Evolutionary conservation across 2,888 invertebrate genomes (phyloP).

Genomic region (Pelosia muscerda): DNA sequence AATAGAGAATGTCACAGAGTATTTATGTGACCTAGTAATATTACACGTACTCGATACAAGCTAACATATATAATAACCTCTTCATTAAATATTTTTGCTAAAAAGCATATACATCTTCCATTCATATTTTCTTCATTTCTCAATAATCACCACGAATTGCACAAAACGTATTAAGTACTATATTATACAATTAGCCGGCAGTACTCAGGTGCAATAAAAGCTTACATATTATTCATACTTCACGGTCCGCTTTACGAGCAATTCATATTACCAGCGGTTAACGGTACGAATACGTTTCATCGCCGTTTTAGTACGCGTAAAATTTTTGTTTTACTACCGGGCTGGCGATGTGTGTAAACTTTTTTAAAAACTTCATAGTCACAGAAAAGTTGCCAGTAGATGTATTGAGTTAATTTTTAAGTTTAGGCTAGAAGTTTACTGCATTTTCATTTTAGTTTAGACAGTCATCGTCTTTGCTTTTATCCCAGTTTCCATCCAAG

Average conservation of each 20-base stretch:
- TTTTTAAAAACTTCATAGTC: slow-evolving; percentile 23
- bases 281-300: slow-evolving; percentile 64
- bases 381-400: background rate
- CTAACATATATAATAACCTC: too few species aligned
- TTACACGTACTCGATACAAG: too few species aligned
- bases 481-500: too few species aligned
- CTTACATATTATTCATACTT: slow-evolving; percentile 16
- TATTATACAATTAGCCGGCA: background rate
- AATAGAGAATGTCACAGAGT: too few species aligned
- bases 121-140: background rate
- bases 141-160: background rate
- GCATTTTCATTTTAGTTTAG: too few species aligned
- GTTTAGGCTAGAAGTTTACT: background rate
- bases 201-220: slow-evolving; percentile 10
- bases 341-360: slow-evolving; percentile 10
- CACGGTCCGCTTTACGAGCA: slow-evolving; percentile 17
- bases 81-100: too few species aligned
- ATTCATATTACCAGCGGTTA: slow-evolving; percentile 18
- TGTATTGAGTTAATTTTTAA: background rate
- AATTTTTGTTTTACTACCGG: slow-evolving; percentile 62
- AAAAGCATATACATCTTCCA: background rate
- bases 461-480: too few species aligned
- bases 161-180: background rate
- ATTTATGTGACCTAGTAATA: too few species aligned
- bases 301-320: slow-evolving; percentile 66